phyloP scores from a whole-genome alignment of 2,888 invertebrate species.

The Acleris laterana region DNA sequence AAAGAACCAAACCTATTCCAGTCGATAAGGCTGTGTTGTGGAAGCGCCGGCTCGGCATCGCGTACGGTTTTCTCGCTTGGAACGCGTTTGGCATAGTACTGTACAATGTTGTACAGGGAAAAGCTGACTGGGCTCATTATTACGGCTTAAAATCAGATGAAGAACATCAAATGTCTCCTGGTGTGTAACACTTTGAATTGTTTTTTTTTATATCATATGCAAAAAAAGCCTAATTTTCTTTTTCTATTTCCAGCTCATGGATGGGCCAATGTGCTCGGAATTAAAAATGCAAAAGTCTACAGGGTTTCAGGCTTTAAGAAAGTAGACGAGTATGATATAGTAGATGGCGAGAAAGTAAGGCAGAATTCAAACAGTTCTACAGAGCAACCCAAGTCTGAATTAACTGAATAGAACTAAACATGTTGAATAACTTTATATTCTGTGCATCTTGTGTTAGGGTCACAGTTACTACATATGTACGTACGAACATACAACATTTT shows the following conservation, averaged over 20 bases:
- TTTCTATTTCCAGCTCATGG: constrained; percentile 75
- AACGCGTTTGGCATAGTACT: constrained; percentile 87
- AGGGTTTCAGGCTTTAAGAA: constrained; percentile 80
- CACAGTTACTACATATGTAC: too few relatives aligned
- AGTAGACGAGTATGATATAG: constrained; percentile 76
- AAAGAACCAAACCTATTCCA: constrained; percentile 72
- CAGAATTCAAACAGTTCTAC: constrained; percentile 35
- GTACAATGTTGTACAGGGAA: constrained; percentile 85
- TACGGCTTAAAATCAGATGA: constrained; percentile 86
- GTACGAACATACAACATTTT: too few relatives aligned
- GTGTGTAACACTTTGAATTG: constrained; percentile 57
- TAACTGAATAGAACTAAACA: constrained; percentile 24
- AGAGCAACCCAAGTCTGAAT: constrained; percentile 34
- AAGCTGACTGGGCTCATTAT: constrained; percentile 87
- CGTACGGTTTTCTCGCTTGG: constrained; percentile 88
- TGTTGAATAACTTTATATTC: neutral
- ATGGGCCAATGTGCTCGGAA: constrained; percentile 83
- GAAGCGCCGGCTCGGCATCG: constrained; percentile 86
- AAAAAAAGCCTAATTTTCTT: neutral
- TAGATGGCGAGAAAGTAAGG: constrained; percentile 63
- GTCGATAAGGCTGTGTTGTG: constrained; percentile 81
- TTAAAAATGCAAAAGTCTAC: constrained; percentile 83
- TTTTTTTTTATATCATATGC: neutral
- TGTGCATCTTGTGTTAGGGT: neutral
- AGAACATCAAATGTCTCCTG: constrained; percentile 83